phyloP scores from a whole-genome alignment of 2,888 invertebrate genomes.

The Noctua comes region DNA sequence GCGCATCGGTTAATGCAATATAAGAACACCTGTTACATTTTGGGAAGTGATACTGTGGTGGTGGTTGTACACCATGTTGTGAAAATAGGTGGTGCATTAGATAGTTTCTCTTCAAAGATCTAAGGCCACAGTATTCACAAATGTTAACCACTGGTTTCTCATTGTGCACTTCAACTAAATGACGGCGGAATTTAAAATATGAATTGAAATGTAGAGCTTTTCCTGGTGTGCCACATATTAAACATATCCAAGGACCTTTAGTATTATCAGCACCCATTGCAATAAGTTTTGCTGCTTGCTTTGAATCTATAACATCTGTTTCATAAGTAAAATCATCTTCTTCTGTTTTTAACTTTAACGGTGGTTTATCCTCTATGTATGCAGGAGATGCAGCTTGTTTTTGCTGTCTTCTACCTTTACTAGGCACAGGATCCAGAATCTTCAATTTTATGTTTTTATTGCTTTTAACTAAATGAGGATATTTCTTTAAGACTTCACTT shows the following conservation, averaged over 20 bases:
- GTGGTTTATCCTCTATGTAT: slow-evolving; percentile 70
- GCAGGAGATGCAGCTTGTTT: slow-evolving; percentile 54
- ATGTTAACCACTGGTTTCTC: slow-evolving; percentile 94
- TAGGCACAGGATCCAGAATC: slow-evolving; percentile 92
- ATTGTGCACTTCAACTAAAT: slow-evolving; percentile 95
- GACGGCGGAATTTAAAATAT: slow-evolving; percentile 94
- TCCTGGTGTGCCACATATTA: slow-evolving; percentile 93
- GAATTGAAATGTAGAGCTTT: slow-evolving; percentile 93
- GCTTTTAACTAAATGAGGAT: slow-evolving; percentile 96
- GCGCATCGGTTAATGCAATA: slow-evolving; percentile 93
- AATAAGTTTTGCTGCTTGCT: slow-evolving; percentile 91
- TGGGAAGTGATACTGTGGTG: slow-evolving; percentile 93
- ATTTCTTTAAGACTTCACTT: slow-evolving; percentile 96
- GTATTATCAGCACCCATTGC: slow-evolving; percentile 91
- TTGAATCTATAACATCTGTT: slow-evolving; percentile 90
- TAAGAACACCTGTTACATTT: slow-evolving; percentile 94
- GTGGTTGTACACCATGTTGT: slow-evolving; percentile 94
- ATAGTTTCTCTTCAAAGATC: slow-evolving; percentile 93
- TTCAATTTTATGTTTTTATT: slow-evolving; percentile 96
- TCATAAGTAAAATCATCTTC: slow-evolving; percentile 81
- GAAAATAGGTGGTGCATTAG: slow-evolving; percentile 94
- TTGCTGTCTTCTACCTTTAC: slow-evolving; percentile 67
- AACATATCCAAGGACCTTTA: slow-evolving; percentile 95
- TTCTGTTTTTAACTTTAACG: slow-evolving; percentile 60
- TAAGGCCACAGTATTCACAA: slow-evolving; percentile 96